Evolutionary conservation across 2,888 invertebrate species (phyloP), one percentile per base, ranked within the genome.

Genomic region (Morpho deidamia): DNA sequence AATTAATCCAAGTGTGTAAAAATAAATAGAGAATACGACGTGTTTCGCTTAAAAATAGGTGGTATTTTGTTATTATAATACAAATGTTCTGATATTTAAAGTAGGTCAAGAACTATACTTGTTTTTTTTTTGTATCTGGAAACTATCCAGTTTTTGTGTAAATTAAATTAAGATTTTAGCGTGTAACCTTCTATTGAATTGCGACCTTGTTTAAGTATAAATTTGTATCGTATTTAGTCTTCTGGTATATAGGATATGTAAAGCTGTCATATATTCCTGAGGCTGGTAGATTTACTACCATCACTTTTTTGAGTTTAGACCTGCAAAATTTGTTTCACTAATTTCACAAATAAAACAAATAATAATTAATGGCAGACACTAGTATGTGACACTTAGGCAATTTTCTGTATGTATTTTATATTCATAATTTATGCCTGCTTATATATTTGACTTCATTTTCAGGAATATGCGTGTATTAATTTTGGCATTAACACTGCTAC

Each of bases 381-480:
- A n/a, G n/a, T n/a, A n/a, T n/a, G n/a, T 23, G 4, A 5, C 23
- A 23, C 4, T 23, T 5, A 5, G 23, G 23, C 23, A 23, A 23
- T 23, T 23, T 23, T 23, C 5, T 23, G 23, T 23, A 23, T 23
- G 23, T 23, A 23, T 23, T 23, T 5, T 23, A 23, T 23, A 5
- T 23, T 23, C 0, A 23, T 23, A 23, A 5, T 5, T 3, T 5
- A 23, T 23, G 4, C 23, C 23, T 23, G 23, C 23, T 23, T 23
- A 23, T 23, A 5, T 5, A 23, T 3, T 23, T 23, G 4, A 23
- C n/a, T 42, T 46, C 14, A 44, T 11, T 46, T 54, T 11, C 41
- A 63, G 65, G 23, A 81, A 63, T 51, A 87, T 87, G 87, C 78
- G 81, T 63, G 59, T 77, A 55, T 61, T 76, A 66, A 64, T 81